Conservation (phyloP, 2,797 vertebrate species). For the Manis crassicaudata region DNA sequence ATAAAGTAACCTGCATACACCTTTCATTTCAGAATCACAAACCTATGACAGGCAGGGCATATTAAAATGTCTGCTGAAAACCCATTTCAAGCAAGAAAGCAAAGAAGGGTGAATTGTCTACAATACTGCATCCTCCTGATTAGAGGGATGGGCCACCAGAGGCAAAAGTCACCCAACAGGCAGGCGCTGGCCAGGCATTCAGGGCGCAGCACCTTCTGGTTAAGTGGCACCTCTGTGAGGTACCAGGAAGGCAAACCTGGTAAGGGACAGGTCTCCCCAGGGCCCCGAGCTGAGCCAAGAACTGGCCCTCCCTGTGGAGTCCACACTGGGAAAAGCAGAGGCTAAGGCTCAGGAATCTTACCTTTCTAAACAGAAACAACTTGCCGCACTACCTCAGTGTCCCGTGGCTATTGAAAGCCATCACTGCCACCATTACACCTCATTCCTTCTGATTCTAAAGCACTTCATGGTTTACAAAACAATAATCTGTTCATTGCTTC, state of each 20-base stretch:
- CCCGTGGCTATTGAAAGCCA: not conserved
- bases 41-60: not conserved
- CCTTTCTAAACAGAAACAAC: not conserved
- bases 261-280: not conserved
- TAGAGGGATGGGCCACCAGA: not conserved
- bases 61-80: not conserved
- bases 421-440: not conserved
- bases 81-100: not conserved
- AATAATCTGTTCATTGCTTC: not conserved
- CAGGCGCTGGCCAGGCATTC: not conserved
- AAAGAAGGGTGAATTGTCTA: not conserved
- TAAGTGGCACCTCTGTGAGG: not conserved
- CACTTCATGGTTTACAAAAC: not conserved
- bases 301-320: not conserved
- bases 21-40: not conserved
- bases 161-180: not conserved
- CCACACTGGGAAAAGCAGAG: not conserved
- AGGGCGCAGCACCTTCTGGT: not conserved
- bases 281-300: not conserved
- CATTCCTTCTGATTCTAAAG: not conserved
- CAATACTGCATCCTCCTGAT: not conserved
- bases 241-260: not conserved
- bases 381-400: not conserved
- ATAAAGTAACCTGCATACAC: not conserved
- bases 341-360: too few species aligned